Conservation (phyloP, 2,113 vertebrate genomes). For the Cinclus mexicanus region DNA sequence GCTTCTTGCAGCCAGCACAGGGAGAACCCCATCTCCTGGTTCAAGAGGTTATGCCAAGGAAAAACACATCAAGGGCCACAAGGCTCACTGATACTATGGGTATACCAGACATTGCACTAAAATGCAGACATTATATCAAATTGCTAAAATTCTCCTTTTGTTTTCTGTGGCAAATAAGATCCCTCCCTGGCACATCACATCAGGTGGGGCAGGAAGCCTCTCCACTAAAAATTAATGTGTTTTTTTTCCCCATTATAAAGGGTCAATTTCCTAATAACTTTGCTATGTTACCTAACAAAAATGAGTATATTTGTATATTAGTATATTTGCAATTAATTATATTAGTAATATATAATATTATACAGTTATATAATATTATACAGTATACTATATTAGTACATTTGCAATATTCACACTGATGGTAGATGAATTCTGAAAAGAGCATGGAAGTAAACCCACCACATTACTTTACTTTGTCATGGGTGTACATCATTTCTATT, state of each 20-base stretch:
- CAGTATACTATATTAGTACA: neutral
- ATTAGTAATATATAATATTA: no score
- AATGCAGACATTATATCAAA: neutral
- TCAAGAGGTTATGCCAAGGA: neutral
- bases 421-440: neutral
- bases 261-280: neutral
- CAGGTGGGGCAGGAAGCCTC: neutral
- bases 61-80: neutral
- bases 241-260: neutral
- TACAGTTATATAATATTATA: no score
- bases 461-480: neutral
- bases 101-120: neutral
- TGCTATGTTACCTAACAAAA: neutral
- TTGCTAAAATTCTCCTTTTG: neutral
- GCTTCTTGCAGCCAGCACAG: neutral
- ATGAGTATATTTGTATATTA: neutral
- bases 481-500: neutral
- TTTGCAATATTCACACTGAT: neutral
- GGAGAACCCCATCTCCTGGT: neutral
- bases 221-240: neutral
- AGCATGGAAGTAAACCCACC: accelerated
- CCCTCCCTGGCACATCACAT: neutral
- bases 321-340: neutral
- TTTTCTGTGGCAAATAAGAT: neutral
- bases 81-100: neutral